phyloP scores from a whole-genome alignment of 2,888 invertebrate genomes.

The Mantis religiosa region DNA sequence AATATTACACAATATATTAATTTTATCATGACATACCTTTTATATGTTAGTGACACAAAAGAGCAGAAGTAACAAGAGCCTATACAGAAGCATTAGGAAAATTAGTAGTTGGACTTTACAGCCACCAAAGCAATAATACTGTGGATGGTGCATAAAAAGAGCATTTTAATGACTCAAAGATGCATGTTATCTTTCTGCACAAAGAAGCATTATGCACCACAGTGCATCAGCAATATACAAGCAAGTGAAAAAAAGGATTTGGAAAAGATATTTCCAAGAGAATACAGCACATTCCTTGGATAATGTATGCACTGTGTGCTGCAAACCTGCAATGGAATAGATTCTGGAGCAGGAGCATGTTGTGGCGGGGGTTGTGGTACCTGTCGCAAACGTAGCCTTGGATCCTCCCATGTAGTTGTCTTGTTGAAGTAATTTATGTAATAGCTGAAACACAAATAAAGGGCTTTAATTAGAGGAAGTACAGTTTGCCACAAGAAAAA shows the following conservation, averaged over 20 bases:
- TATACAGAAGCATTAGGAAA: too few relatives aligned
- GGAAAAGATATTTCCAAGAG: not conserved
- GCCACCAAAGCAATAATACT: not conserved
- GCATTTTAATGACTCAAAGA: not conserved
- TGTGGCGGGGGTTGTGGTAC: conserved; percentile 34
- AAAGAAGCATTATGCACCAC: not conserved
- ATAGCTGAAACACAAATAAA: conserved; percentile 51
- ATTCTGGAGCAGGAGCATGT: conserved; percentile 44
- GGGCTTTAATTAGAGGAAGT: conserved; percentile 25
- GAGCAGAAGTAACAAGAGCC: too few relatives aligned
- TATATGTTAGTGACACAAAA: too few relatives aligned
- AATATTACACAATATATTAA: too few relatives aligned
- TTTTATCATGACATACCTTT: too few relatives aligned
- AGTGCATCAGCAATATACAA: not conserved
- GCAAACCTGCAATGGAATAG: conserved; percentile 61
- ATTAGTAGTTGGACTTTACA: not conserved
- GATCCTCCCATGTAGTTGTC: conserved; percentile 75
- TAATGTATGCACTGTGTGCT: not conserved
- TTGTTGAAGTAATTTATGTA: conserved; percentile 66
- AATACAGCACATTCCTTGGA: not conserved
- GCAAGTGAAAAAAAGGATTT: not conserved
- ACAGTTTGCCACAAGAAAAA: too few relatives aligned
- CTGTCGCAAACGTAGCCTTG: conserved; percentile 54
- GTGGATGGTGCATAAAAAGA: not conserved
- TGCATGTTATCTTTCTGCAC: not conserved